phyloP scores from a whole-genome alignment of 2,113 vertebrate genomes.

The Mellivora capensis region DNA sequence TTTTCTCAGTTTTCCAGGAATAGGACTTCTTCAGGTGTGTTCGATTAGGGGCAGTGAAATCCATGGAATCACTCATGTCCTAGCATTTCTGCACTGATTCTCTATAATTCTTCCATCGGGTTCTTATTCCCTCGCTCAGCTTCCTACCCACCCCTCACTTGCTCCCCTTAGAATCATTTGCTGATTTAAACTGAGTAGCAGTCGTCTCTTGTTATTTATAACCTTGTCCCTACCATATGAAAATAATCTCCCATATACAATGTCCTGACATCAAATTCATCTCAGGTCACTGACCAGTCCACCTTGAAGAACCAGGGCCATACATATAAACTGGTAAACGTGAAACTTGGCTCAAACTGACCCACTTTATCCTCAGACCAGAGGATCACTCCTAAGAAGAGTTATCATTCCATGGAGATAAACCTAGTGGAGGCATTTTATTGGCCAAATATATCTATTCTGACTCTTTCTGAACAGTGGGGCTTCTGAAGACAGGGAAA shows the following conservation, averaged over 20 bases:
- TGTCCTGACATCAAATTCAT: background rate
- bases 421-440: constrained; percentile 29
- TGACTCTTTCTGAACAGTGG: constrained; percentile 42
- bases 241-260: background rate
- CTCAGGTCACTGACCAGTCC: background rate
- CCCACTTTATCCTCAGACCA: constrained; percentile 32
- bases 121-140: background rate
- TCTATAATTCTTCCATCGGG: background rate
- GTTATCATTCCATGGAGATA: constrained; percentile 46
- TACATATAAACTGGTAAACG: background rate
- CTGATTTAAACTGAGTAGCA: constrained; percentile 18
- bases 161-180: background rate
- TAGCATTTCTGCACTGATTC: background rate
- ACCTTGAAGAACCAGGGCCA: background rate
- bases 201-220: background rate
- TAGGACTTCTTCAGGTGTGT: background rate
- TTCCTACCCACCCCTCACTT: background rate
- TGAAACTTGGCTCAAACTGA: constrained; percentile 30
- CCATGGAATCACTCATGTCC: background rate
- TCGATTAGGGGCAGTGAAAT: background rate
- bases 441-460: constrained; percentile 49
- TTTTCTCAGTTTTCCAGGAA: background rate
- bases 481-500: constrained; percentile 57
- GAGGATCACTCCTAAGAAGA: constrained; percentile 23
- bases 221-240: background rate